Evolutionary conservation across 2,888 invertebrate species (phyloP).

Genomic region (Polydesmus complanatus): DNA sequence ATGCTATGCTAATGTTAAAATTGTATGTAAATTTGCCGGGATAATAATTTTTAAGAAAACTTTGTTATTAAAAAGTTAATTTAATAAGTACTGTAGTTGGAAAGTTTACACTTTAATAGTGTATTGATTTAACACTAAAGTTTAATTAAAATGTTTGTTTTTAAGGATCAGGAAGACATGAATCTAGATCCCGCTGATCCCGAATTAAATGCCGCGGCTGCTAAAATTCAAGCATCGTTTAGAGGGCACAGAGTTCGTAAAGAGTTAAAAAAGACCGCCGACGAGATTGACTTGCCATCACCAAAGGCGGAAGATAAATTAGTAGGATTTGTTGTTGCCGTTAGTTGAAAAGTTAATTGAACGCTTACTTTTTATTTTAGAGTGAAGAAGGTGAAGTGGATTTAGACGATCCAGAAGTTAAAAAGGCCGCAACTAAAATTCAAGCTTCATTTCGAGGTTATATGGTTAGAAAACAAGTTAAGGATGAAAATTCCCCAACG

Average conservation of each 20-base stretch:
- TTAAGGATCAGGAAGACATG: slow-evolving; percentile 68
- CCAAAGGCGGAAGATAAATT: slow-evolving; percentile 2
- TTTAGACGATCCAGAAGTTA: slow-evolving; percentile 65
- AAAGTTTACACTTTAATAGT: too few species aligned
- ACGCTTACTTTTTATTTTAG: neutral
- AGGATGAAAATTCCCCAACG: slow-evolving; percentile 13
- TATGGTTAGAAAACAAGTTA: slow-evolving; percentile 59
- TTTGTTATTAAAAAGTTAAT: too few species aligned
- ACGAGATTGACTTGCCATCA: slow-evolving; percentile 20
- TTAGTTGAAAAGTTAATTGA: neutral
- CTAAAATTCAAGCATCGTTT: slow-evolving; percentile 85
- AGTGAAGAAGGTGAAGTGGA: slow-evolving; percentile 68
- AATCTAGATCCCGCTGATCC: slow-evolving; percentile 71
- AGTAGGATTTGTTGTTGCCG: neutral
- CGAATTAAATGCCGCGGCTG: slow-evolving; percentile 74
- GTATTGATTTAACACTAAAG: too few species aligned
- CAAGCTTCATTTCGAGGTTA: slow-evolving; percentile 84
- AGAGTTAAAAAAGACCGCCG: slow-evolving; percentile 47
- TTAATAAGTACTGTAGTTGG: too few species aligned
- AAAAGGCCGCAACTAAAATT: slow-evolving; percentile 61
- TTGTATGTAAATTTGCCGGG: too few species aligned
- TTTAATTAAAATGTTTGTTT: too few species aligned
- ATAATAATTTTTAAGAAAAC: too few species aligned
- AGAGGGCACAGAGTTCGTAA: slow-evolving; percentile 78
- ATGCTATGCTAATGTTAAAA: too few species aligned